Percentiles rank a stretch among this genome's conserved stretches.
Conservation (phyloP, 2,113 vertebrate species). For the Poecile atricapillus region DNA sequence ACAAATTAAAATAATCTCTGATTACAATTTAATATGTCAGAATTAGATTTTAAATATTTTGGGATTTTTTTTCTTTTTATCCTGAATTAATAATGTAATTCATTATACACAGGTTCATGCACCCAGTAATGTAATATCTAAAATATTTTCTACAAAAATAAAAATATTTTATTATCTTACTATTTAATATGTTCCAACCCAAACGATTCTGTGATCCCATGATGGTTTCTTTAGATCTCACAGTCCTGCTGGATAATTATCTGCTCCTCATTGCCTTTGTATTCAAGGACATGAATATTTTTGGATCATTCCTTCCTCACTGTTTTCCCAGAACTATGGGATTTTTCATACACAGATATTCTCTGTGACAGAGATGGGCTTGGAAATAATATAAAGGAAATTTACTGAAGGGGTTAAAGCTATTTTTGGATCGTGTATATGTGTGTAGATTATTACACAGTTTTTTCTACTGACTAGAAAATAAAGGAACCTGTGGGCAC, state of each 20-base stretch:
- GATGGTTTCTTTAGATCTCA: background rate
- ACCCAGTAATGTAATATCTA: background rate
- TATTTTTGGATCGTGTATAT: background rate
- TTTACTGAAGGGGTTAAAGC: background rate
- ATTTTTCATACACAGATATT: background rate
- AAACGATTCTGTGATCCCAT: background rate
- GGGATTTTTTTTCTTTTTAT: fast-evolving
- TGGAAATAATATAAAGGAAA: background rate
- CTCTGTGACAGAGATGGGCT: background rate
- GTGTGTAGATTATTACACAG: background rate
- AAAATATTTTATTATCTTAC: background rate
- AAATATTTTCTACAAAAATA: background rate
- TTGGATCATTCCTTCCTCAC: background rate
- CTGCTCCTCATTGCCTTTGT: background rate
- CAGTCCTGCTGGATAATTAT: background rate
- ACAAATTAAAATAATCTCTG: background rate
- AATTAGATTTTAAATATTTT: background rate
- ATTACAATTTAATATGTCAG: background rate
- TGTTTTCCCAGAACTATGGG: background rate
- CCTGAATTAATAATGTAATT: background rate
- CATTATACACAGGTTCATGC: background rate
- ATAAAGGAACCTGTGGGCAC: background rate
- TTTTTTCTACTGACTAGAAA: background rate
- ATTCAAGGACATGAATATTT: background rate
- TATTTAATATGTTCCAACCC: background rate